These are phyloP conservation scores for Eristalis pertinax DNA, from an alignment of 2,888 invertebrate species.

Conservation along the genomic window DNA sequence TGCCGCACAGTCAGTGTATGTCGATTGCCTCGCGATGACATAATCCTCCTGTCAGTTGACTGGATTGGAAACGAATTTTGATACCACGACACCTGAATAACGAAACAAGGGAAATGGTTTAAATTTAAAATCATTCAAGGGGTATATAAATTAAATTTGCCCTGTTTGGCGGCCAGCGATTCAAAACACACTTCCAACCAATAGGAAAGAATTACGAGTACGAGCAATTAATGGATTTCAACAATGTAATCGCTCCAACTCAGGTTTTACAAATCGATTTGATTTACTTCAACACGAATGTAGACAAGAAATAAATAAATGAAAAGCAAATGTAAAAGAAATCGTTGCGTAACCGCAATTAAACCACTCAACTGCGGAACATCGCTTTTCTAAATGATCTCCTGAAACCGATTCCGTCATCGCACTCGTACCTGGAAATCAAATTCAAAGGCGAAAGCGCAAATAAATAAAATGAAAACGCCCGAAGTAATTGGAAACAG, in stretches of 20 bases:
- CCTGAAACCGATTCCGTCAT: background rate
- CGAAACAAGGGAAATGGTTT: background rate
- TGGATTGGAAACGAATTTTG: conserved; percentile 87
- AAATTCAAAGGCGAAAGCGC: background rate
- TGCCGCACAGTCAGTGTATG: conserved; percentile 86
- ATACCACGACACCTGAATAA: conserved; percentile 86
- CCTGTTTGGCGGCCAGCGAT: too few species aligned
- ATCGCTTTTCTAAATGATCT: background rate
- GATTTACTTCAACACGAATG: too few species aligned
- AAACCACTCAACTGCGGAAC: too few species aligned
- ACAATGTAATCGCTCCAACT: too few species aligned
- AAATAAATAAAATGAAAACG: background rate
- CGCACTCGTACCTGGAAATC: background rate
- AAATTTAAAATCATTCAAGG: background rate
- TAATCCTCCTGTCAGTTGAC: conserved; percentile 86
- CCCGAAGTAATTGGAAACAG: background rate
- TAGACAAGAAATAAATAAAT: background rate
- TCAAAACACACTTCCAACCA: too few species aligned
- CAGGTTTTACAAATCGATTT: too few species aligned
- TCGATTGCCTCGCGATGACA: conserved; percentile 87
- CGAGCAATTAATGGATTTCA: too few species aligned
- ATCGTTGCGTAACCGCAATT: background rate
- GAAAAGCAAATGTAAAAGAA: background rate
- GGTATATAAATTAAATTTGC: background rate
- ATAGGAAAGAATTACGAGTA: too few species aligned